Evolutionary conservation across 2,797 vertebrate genomes (phyloP), one percentile per base, ranked within the genome.

Genomic region (Acridotheres tristis): DNA sequence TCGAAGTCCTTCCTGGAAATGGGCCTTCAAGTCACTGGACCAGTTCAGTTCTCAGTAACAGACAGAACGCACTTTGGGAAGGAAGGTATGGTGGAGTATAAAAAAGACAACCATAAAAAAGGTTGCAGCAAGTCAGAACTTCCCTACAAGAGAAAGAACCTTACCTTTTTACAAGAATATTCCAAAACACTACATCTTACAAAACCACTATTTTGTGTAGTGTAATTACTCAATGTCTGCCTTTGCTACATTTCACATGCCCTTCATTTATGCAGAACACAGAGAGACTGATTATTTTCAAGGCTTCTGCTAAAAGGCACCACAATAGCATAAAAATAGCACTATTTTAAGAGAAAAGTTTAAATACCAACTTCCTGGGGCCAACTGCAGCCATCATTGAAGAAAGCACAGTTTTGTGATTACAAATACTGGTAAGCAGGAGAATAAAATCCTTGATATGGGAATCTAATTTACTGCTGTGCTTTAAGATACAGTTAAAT

Each of bases 401-500:
- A 7, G 55, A 87, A 86, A 69, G 16, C 29, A 58, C 3, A 36
- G 48, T 34, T 92, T 89, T 61, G 38, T 45, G 59, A 50, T 65
- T 90, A 71, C 27, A 47, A 38, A 36, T 61, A 25, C 55, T 86
- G 42, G 12, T n/a, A 82, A 83, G 68, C 25, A 58, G 22, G 9
- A 77, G 13, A 87, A 10, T 20, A 77, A 93, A 92, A 65, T 57
- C 30, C 23, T 79, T 67, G 53, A 68, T 54, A 80, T 48, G 26
- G 63, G 54, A 93, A 85, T 43, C 32, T 48, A 68, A 89, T 80
- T 93, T 86, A 85, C 42, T 61, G 38, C 29, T 67, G 50, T 68
- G 25, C 40, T 83, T 63, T 87, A 94, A 87, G 57, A 92, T 61
- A 87, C 3, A 95, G 80, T 77, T 83, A 89, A 93, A 87, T 82